Evolutionary conservation across 2,113 vertebrate species (phyloP).

Genomic region (Pedetes capensis): DNA sequence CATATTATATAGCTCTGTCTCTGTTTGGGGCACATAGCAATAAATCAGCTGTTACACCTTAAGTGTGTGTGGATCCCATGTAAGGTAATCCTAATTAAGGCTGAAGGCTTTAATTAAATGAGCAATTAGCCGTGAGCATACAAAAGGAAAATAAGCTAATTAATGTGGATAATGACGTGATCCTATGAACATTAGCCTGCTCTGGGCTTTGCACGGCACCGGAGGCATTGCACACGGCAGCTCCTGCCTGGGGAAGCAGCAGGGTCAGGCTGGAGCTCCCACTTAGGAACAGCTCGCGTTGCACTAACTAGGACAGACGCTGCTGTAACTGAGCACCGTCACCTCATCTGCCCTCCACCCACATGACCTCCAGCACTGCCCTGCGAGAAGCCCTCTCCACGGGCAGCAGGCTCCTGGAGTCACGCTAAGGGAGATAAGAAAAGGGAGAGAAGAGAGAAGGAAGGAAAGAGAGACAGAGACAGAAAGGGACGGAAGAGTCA

Average conservation of each 20-base stretch:
- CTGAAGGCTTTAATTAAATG: conserved; percentile 59
- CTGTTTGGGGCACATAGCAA: neutral
- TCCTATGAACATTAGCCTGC: neutral
- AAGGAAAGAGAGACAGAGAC: neutral
- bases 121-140: conserved; percentile 54
- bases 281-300: neutral
- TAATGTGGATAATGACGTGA: conserved; percentile 43
- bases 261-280: neutral
- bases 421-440: too few species aligned
- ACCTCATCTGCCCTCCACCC: neutral
- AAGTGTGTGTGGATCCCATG: neutral
- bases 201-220: neutral
- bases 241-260: neutral
- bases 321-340: neutral
- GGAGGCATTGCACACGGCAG: neutral
- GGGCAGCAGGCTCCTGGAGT: neutral
- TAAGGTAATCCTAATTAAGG: conserved; percentile 1
- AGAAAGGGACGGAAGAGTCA: neutral
- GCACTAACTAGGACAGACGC: neutral
- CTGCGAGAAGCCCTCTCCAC: neutral
- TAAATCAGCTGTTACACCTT: neutral
- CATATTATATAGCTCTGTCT: neutral
- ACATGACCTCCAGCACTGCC: neutral
- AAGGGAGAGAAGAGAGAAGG: neutral
- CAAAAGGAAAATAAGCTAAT: conserved; percentile 56